A percentile compares a stretch with the other conserved stretches of the same genome.
Conservation (phyloP, 1,140 invertebrate species). For the Caerostris extrusa region DNA sequence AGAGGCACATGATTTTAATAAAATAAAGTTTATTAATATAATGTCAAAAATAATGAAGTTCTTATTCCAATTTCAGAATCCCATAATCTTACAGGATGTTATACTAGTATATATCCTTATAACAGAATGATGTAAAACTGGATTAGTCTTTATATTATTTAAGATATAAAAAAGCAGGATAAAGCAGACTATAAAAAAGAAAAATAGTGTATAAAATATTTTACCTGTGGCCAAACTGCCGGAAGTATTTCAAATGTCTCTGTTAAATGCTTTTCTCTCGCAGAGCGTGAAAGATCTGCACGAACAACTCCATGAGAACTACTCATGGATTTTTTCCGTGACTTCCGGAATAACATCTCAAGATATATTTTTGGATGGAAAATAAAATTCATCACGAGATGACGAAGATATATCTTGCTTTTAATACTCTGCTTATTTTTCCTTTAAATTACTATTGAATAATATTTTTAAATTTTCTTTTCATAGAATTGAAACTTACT, state of each 20-base stretch:
- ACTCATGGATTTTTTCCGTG: slow-evolving; percentile 33
- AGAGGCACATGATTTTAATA: too few species aligned
- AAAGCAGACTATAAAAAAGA: not conserved
- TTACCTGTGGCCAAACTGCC: slow-evolving; percentile 5
- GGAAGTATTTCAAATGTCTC: slow-evolving; percentile 30
- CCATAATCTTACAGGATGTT: too few species aligned
- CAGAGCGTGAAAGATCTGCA: slow-evolving; percentile 40
- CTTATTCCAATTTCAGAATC: too few species aligned
- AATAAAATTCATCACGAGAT: not conserved
- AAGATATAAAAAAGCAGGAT: not conserved
- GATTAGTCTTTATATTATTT: too few species aligned
- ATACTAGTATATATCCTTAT: too few species aligned
- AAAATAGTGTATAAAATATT: not conserved
- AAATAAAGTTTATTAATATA: too few species aligned
- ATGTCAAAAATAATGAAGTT: too few species aligned
- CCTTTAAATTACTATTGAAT: too few species aligned
- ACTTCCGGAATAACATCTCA: slow-evolving; percentile 14
- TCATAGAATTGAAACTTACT: too few species aligned
- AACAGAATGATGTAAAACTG: too few species aligned
- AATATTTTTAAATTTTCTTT: too few species aligned
- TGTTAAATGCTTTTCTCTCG: slow-evolving; percentile 22
- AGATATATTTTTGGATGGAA: not conserved
- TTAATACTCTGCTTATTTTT: not conserved
- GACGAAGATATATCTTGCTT: not conserved
- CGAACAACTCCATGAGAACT: not conserved